Percentiles rank a stretch among this genome's conserved stretches.
Evolutionary conservation across 1,140 invertebrate species (phyloP).

Genomic region (Drosophila carrolli): DNA sequence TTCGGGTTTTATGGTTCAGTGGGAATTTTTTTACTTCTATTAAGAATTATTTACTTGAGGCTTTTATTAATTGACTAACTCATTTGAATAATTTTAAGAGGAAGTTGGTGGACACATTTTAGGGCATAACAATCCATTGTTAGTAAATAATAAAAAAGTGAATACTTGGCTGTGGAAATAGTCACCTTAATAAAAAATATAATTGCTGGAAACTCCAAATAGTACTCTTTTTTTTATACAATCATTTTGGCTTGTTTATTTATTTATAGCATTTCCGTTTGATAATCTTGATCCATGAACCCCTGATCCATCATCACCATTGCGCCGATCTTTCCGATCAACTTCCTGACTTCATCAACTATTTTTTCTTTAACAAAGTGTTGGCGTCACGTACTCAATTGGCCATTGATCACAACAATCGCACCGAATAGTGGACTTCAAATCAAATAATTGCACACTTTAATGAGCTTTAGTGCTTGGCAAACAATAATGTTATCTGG

Average conservation of each 20-base stretch:
- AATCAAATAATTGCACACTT: conserved; percentile 73
- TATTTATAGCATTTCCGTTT: conserved; percentile 1
- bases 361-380: neutral
- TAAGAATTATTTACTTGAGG: neutral
- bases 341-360: conserved; percentile 29
- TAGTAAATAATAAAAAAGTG: neutral
- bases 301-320: conserved; percentile 4
- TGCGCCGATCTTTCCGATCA: conserved; percentile 2
- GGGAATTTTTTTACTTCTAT: neutral
- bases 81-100: neutral
- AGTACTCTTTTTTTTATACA: neutral
- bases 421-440: conserved; percentile 14
- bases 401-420: conserved; percentile 30
- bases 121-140: neutral
- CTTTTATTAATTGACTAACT: neutral
- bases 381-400: conserved; percentile 33
- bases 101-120: neutral
- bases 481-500: conserved; percentile 47
- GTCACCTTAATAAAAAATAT: too few relatives aligned
- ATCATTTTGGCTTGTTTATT: neutral
- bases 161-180: too few relatives aligned
- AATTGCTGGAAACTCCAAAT: too few relatives aligned
- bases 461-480: conserved; percentile 58
- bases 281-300: conserved; percentile 36
- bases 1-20: neutral